Evolutionary conservation across 2,113 vertebrate genomes (phyloP).

Genomic region (Melospiza melodia): DNA sequence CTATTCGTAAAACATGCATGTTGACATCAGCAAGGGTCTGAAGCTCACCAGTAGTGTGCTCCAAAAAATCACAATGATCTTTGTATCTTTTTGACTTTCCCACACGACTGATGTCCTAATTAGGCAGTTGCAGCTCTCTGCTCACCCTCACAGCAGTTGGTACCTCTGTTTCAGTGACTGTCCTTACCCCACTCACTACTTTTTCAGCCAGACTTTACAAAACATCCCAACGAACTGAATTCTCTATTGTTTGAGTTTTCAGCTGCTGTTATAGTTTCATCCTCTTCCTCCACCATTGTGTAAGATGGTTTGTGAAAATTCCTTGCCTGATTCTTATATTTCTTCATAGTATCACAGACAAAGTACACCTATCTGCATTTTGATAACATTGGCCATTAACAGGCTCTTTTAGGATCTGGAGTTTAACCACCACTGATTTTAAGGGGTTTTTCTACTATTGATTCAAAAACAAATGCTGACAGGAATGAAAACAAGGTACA

Average conservation of each 20-base stretch:
- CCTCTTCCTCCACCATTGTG: not conserved
- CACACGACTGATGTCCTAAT: not conserved
- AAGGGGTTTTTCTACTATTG: not conserved
- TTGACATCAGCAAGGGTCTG: not conserved
- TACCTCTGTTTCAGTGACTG: not conserved
- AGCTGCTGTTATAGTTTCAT: not conserved
- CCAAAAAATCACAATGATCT: rapidly evolving
- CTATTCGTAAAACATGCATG: not conserved
- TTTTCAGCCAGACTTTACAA: not conserved
- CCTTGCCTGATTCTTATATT: not conserved
- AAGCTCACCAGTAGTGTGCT: not conserved
- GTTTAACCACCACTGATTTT: not conserved
- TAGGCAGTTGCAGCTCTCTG: rapidly evolving
- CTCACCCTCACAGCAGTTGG: not conserved
- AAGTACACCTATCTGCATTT: not conserved
- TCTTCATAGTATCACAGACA: not conserved
- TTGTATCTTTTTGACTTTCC: not conserved
- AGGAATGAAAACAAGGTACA: not conserved
- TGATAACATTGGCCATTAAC: not conserved
- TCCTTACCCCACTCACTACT: not conserved
- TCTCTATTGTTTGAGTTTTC: not conserved
- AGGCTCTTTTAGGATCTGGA: not conserved
- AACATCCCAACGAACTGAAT: not conserved
- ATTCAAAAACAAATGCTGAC: not conserved
- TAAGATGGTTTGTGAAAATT: not conserved